Evolutionary conservation across 2,797 vertebrate species (phyloP).

Genomic region (Pelochelys cantorii): DNA sequence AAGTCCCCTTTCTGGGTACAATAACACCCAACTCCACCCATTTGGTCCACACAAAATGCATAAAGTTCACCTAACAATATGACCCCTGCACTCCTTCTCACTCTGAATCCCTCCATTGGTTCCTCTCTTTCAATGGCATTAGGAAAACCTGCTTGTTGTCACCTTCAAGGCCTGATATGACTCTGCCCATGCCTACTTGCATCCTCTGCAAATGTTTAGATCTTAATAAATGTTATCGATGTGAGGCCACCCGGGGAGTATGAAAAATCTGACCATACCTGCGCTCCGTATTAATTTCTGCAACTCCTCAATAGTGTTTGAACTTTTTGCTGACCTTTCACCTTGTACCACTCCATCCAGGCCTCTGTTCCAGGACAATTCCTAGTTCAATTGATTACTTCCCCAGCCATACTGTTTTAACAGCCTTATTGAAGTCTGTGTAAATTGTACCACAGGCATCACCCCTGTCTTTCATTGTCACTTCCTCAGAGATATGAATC

Average conservation of each 20-base stretch:
- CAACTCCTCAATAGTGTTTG: background rate
- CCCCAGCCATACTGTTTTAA: constrained; percentile 19
- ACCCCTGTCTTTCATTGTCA: background rate
- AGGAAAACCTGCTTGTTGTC: background rate
- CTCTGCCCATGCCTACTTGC: background rate
- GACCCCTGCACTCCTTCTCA: background rate
- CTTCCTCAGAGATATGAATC: constrained; percentile 44
- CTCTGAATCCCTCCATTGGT: rapidly evolving
- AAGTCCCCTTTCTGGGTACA: background rate
- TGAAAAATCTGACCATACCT: background rate
- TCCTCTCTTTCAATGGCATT: background rate
- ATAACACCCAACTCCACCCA: background rate
- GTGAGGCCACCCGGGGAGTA: background rate
- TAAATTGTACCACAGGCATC: constrained; percentile 37
- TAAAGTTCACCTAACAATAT: background rate
- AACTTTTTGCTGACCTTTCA: background rate
- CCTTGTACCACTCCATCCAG: background rate
- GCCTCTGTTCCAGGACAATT: background rate
- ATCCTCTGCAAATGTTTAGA: background rate
- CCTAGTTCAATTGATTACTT: constrained; percentile 31
- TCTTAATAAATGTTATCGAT: background rate
- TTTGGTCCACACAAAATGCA: background rate
- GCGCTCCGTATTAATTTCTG: background rate
- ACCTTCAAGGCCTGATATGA: background rate
- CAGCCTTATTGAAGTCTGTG: constrained; percentile 19